These are phyloP conservation scores for Hylyphantes graminicola DNA, from an alignment of 1,140 invertebrate species.

Conservation along the genomic window DNA sequence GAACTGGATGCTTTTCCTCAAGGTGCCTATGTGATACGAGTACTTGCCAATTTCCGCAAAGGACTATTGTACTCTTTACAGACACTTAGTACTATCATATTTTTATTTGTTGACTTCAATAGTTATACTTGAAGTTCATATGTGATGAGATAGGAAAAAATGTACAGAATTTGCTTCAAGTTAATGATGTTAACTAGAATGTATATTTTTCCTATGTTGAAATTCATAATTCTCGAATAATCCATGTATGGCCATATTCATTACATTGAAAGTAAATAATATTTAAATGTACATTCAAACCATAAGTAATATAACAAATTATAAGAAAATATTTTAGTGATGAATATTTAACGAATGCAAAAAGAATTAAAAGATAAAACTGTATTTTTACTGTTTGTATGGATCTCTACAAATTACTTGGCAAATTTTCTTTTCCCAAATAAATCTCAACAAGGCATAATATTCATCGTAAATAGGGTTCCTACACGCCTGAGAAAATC, in stretches of 20 bases:
- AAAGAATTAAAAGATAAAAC: no score
- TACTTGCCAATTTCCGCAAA: slow-evolving; percentile 55
- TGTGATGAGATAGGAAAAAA: slow-evolving; percentile 9
- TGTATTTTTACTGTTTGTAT: no score
- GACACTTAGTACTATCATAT: slow-evolving; percentile 55
- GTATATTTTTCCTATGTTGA: slow-evolving; percentile 32
- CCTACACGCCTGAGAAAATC: no score
- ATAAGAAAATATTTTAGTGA: no score
- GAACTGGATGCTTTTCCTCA: slow-evolving; percentile 36
- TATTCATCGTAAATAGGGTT: no score
- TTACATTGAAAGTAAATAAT: slow-evolving; percentile 33
- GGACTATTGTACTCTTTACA: slow-evolving; percentile 52
- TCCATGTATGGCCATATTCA: slow-evolving; percentile 44
- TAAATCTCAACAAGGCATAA: no score
- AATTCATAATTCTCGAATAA: slow-evolving; percentile 9
- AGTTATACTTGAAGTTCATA: slow-evolving; percentile 10
- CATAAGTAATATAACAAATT: background rate
- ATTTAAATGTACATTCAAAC: slow-evolving; percentile 31
- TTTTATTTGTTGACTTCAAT: slow-evolving; percentile 48
- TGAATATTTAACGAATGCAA: no score
- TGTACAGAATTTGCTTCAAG: slow-evolving; percentile 37
- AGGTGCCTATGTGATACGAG: slow-evolving; percentile 60
- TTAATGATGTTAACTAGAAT: slow-evolving; percentile 33
- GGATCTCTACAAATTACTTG: no score
- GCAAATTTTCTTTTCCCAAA: no score